A percentile compares a stretch with the other conserved stretches of the same genome.
Evolutionary conservation across 1,140 invertebrate genomes (phyloP).

Genomic region (Heterodera schachtii): DNA sequence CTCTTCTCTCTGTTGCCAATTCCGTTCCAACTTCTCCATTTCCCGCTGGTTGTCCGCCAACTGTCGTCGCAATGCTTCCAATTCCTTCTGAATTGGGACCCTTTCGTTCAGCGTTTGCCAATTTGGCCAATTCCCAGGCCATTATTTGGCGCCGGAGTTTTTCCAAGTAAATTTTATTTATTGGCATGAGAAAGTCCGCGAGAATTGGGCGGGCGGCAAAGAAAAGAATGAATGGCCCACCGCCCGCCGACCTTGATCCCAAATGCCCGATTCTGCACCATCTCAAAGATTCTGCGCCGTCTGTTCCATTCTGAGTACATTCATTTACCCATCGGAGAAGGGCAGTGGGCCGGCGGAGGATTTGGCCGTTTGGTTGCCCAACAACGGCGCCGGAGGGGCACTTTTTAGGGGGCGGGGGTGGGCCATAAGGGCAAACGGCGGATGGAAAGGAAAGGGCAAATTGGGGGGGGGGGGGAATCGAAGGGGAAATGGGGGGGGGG

Average conservation of each 20-base stretch:
- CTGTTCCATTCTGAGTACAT: conserved; percentile 5
- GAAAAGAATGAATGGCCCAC: background rate
- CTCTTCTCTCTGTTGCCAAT: conserved; percentile 69
- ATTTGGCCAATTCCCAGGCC: background rate
- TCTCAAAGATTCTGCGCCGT: conserved; percentile 21
- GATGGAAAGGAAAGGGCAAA: background rate
- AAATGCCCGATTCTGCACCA: conserved; percentile 22
- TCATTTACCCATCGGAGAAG: background rate
- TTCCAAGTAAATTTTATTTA: background rate
- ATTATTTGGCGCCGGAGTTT: background rate
- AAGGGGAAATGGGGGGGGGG: too few species aligned
- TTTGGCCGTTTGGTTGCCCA: too few species aligned
- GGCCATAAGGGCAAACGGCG: background rate
- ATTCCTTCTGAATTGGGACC: conserved; percentile 66
- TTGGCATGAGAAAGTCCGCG: background rate
- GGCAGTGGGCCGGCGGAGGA: too few species aligned
- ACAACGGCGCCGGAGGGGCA: background rate
- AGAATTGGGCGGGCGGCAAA: background rate
- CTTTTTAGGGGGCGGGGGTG: background rate
- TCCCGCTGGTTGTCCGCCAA: conserved; percentile 71
- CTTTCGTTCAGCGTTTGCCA: background rate
- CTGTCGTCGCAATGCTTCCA: conserved; percentile 66
- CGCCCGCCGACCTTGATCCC: conserved; percentile 13
- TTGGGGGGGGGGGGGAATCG: too few species aligned
- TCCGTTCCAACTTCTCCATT: conserved; percentile 70